These are phyloP conservation scores for Colletes gigas DNA, from an alignment of 1,140 invertebrate genomes.

Conservation along the genomic window DNA sequence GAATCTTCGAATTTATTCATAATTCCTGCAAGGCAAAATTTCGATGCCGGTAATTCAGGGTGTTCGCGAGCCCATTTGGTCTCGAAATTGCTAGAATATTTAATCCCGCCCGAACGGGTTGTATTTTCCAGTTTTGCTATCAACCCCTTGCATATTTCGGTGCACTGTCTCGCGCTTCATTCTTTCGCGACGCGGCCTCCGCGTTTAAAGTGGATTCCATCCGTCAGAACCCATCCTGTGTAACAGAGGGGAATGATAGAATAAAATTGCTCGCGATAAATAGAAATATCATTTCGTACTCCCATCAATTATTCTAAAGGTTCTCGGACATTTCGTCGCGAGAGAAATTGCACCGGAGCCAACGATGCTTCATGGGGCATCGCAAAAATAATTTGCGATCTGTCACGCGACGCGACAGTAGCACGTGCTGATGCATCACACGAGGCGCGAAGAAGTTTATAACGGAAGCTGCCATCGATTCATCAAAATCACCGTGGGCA, in stretches of 20 bases:
- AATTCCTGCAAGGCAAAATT: neutral
- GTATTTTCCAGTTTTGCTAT: no score
- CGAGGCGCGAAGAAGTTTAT: slow-evolving; percentile 29
- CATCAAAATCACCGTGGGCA: slow-evolving; percentile 38
- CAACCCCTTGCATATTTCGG: no score
- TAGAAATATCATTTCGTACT: neutral
- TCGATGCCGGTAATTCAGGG: slow-evolving; percentile 2
- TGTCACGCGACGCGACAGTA: slow-evolving; percentile 25
- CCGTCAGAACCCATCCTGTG: no score
- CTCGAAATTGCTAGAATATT: slow-evolving; percentile 20
- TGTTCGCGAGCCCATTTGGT: neutral
- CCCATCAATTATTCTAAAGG: slow-evolving; percentile 13
- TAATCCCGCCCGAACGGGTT: neutral
- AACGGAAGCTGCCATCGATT: slow-evolving; percentile 37
- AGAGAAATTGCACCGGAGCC: slow-evolving; percentile 8
- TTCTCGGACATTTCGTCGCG: slow-evolving; percentile 11
- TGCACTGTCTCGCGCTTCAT: no score
- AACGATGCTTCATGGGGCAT: neutral
- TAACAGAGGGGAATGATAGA: no score
- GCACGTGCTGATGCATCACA: slow-evolving; percentile 26
- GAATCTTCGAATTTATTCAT: neutral
- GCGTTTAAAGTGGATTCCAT: no score
- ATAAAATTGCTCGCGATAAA: neutral
- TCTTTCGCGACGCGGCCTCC: no score
- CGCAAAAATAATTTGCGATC: slow-evolving; percentile 41